A percentile compares a stretch with the other conserved stretches of the same genome.
These are phyloP conservation scores for Bradysia coprophila DNA, from an alignment of 1,140 invertebrate genomes.

Conservation along the genomic window DNA sequence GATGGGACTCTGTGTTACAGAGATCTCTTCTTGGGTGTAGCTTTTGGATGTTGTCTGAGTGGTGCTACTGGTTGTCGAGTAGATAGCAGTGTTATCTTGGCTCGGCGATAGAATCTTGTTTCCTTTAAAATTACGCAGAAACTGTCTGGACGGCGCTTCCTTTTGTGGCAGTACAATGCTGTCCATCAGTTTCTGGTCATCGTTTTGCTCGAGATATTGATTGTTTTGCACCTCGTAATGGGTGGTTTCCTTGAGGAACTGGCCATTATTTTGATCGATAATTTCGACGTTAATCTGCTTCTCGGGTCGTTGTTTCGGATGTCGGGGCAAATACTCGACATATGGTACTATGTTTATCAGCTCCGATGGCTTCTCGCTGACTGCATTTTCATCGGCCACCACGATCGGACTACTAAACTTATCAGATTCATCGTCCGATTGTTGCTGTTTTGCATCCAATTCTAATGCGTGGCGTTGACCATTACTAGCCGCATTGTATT, in stretches of 20 bases:
- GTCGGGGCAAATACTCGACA: neutral
- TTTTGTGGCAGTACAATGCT: slow-evolving; percentile 9
- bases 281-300: slow-evolving; percentile 1
- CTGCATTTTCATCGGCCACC: neutral
- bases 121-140: slow-evolving; percentile 15
- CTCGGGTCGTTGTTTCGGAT: neutral
- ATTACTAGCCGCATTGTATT: slow-evolving; percentile 13
- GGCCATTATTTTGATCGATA: neutral
- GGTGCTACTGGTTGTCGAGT: neutral
- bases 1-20: neutral
- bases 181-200: slow-evolving; percentile 5
- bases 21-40: neutral
- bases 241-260: slow-evolving; percentile 2
- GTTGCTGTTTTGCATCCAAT: neutral
- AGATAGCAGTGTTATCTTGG: neutral
- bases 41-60: slow-evolving; percentile 10
- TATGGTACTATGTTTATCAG: neutral
- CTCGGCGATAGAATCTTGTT: neutral
- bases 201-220: slow-evolving; percentile 16
- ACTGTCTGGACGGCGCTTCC: slow-evolving; percentile 16
- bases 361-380: slow-evolving; percentile 2
- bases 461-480: neutral
- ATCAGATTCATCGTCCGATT: neutral
- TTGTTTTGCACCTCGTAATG: slow-evolving; percentile 14
- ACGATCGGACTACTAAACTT: neutral